Percentiles rank a stretch among this genome's conserved stretches.
Evolutionary conservation across 2,113 vertebrate genomes (phyloP).

Genomic region (Opisthocomus hoazin): DNA sequence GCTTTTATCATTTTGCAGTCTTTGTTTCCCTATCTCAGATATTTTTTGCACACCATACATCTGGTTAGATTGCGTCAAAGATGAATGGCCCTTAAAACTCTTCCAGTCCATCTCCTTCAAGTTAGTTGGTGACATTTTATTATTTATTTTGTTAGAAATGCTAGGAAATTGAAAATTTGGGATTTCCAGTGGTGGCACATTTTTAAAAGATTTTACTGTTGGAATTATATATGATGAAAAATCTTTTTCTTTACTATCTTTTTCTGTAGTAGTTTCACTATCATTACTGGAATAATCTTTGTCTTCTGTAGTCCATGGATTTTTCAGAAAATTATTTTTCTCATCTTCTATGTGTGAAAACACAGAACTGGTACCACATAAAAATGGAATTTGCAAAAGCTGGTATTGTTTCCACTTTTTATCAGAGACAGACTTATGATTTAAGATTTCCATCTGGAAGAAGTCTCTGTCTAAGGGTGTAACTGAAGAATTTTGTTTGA

Average conservation of each 20-base stretch:
- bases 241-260: not conserved
- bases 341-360: not conserved
- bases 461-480: not conserved
- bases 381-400: slow-evolving; percentile 14
- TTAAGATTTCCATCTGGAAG: not conserved
- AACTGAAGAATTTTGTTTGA: not conserved
- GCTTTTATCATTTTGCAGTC: not conserved
- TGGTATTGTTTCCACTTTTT: slow-evolving; percentile 1
- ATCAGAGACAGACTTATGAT: not conserved
- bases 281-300: not conserved
- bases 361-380: not conserved
- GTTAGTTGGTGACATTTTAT: not conserved
- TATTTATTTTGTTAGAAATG: slow-evolving; percentile 15
- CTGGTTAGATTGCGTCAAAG: slow-evolving; percentile 14
- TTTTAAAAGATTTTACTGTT: slow-evolving; percentile 11
- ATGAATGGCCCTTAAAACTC: not conserved
- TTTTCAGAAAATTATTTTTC: not conserved
- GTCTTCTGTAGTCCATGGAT: not conserved
- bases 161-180: not conserved
- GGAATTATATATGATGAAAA: not conserved
- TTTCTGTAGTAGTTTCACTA: not conserved
- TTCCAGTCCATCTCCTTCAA: not conserved
- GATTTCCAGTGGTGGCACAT: not conserved
- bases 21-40: not conserved
- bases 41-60: not conserved